phyloP scores from a whole-genome alignment of 1,140 invertebrate genomes.

The Cydia fagiglandana region DNA sequence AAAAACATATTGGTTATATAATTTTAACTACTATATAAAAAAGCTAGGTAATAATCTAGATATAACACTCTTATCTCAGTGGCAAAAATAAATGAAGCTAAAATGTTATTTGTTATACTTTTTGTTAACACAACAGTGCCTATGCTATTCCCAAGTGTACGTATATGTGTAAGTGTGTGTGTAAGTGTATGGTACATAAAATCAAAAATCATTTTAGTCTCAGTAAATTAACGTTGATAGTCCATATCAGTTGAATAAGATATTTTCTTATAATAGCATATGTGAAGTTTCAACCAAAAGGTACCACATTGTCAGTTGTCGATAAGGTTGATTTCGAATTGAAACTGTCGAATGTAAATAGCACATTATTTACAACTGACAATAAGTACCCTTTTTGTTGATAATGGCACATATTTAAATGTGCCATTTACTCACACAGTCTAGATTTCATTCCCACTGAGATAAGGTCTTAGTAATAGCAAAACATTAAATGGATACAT shows the following conservation, averaged over 20 bases:
- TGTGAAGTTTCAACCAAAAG: no score
- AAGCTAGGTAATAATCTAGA: slow-evolving; percentile 1
- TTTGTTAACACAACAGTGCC: neutral
- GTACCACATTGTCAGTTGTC: no score
- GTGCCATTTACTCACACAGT: neutral
- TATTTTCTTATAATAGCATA: neutral
- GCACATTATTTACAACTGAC: no score
- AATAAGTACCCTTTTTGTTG: no score
- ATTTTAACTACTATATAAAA: slow-evolving; percentile 3
- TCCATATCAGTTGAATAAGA: neutral
- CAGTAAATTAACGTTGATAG: neutral
- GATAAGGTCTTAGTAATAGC: slow-evolving; percentile 4
- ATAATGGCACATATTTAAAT: neutral
- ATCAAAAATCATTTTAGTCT: no score
- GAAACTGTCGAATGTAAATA: no score
- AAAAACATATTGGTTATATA: slow-evolving; percentile 1
- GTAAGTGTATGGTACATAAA: neutral
- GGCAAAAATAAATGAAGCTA: neutral
- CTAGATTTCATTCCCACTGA: neutral
- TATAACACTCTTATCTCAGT: neutral
- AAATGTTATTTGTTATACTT: neutral
- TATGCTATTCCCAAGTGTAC: no score
- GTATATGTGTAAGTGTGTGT: no score
- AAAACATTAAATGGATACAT: slow-evolving; percentile 11
- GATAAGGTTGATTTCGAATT: no score